Base-by-base conservation (phyloP, 1,140 invertebrate species). In the Frieseomelitta varia region DNA sequence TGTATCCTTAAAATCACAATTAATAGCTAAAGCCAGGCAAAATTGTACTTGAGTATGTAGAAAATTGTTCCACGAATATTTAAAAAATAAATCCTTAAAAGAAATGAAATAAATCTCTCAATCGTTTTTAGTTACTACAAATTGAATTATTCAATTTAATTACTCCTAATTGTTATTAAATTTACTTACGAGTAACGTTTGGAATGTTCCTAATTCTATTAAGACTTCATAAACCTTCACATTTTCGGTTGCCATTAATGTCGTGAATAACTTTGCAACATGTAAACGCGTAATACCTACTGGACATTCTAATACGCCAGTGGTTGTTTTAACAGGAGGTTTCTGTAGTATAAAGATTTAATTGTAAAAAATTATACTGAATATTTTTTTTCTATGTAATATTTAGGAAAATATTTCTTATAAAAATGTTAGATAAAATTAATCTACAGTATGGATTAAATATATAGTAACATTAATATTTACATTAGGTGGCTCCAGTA, bases 1-100 rank as follows among this genome's bases (percentile, higher is more conserved):
- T 87, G 90, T 92, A 80, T 94, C 94, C 67, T 94, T 90, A 86
- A 87, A 92, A 83, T 92, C 89, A 68, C 91, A 93, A 88, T 94
- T 95, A 81, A 98, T 95, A 87, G 97, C 96, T 94, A 96, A 95
- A 76, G 95, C 94, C 79, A 98, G 95, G 91, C 97, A 97, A 92
- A 96, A 96, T 93, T 97, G 96, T 73, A 98, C 97, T 95, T 98
- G 97, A 81, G 97, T 97, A 94, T 98, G 98, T 87, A 98, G 95
- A 95, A 98, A 98, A 95, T 98, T 99, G 95, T 99, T 98, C 96
- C 97, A 97, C 55, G 96, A 95, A 95, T 97, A 98, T 92, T 96
- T 95, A 94, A 98, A 98, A 96, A 98, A 97, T 94, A 98, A 95
- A 95, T 98, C 97, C 95, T 98, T 93, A 90, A 77, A 65, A 79